Base-by-base conservation (phyloP, 2,113 vertebrate genomes). In the Cariama cristata region DNA sequence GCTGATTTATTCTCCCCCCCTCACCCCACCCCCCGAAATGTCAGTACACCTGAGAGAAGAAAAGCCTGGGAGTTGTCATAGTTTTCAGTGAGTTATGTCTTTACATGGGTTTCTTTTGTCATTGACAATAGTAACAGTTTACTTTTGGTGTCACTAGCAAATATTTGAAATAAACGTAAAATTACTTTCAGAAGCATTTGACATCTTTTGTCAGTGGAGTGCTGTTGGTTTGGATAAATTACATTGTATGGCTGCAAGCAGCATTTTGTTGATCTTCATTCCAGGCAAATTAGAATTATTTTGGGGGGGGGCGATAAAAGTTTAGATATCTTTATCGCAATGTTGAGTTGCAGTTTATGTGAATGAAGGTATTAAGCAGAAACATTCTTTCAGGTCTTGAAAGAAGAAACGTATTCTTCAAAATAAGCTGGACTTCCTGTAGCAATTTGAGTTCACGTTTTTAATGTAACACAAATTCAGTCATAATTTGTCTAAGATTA, bases 301-400 rank as follows among this genome's bases (percentile, higher is more conserved):
- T 90, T 82, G 92, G 68, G 53, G 73, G 79, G 38, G 38, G 38
- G 38, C 8, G 38, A 72, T 79, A 66, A 55, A 58, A 47, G 66
- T 95, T 95, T 76, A 63, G 22, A 40, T 96, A 76, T 93, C 67
- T 52, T 95, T 95, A 69, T 87, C 18, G 8, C 77, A 50, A 40
- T 74, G 77, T 94, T 96, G 84, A 92, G 93, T 93, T 97, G 38
- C 90, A 92, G 87, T 97, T 86, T 72, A 80, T 95, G 77, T 88
- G 95, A 94, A 90, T 96, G 72, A 26, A 69, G 86, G 33, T 67
- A 77, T 93, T 95, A 95, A 96, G 83, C 88, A 92, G 91, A 80
- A 96, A 92, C 56, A 64, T 96, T 82, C 33, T 95, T 96, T 94
- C 69, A 72, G 66, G 32, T 85, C 86, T 59, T 95, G 95, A 96